Base-by-base conservation (phyloP, 2,113 vertebrate genomes). In the Strix uralensis region DNA sequence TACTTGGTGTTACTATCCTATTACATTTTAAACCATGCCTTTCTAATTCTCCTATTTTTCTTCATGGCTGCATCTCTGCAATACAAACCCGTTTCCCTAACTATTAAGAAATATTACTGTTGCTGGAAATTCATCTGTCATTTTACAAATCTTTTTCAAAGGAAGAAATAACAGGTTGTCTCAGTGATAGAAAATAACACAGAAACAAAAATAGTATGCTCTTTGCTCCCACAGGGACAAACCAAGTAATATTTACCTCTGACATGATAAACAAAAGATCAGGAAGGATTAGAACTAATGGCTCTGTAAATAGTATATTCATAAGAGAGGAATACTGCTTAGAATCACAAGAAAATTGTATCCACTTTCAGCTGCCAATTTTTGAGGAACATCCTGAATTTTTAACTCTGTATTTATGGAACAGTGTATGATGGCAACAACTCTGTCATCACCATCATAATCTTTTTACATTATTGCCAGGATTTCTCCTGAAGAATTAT, bases 251-350 rank as follows among this genome's bases (percentile, higher is more conserved):
- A 94, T 96, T 98, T 98, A 97, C 96, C 97, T 95, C 89, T 97
- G 97, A 97, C 95, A 97, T 36, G 88, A 97, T 96, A 97, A 98
- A 96, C 95, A 97, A 97, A 98, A 97, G 94, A 98, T 98, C 93
- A 94, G 88, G 94, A 98, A 94, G 87, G 95, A 97, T 97, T 97
- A 95, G 94, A 95, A 97, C 92, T 97, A 97, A 98, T 96, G 90
- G 88, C 81, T 95, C 92, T 88, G 86, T 87, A 97, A 98, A 96
- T 58, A 95, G 94, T 73, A 88, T 88, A 78, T 92, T 93, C 69
- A 25, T 94, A 80, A 83, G 80, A 95, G 80, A 97, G 62, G 92
- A 86, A 96, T 90, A 81, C 86, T 98, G 96, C 91, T 86, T 86
- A 92, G 70, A 96, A 92, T 67, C 81, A 11, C 32, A 80, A 62